phyloP scores from a whole-genome alignment of 2,888 invertebrate species.

The Zootermopsis nevadensis region DNA sequence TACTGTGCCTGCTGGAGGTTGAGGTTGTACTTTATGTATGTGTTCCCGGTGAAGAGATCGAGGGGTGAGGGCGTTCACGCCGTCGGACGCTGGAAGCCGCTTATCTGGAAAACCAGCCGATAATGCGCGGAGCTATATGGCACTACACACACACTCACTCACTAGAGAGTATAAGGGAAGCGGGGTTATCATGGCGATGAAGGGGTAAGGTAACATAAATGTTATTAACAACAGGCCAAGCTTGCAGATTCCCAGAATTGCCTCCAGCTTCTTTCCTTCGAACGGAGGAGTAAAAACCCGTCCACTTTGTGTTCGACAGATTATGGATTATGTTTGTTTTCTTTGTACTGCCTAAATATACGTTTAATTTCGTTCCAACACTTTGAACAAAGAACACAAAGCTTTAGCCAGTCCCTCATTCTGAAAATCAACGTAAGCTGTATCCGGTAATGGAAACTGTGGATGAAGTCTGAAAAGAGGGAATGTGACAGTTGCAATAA shows the following conservation, averaged over 20 bases:
- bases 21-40: neutral
- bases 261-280: neutral
- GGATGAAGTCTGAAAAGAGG: neutral
- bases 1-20: neutral
- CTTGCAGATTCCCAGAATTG: neutral
- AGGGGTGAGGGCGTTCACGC: neutral
- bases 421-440: neutral
- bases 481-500: neutral
- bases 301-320: neutral
- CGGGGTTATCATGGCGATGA: neutral
- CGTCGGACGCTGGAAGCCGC: slow-evolving; percentile 29
- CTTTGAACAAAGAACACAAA: neutral
- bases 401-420: neutral
- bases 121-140: slow-evolving; percentile 2
- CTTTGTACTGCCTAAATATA: neutral
- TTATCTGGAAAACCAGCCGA: slow-evolving; percentile 29
- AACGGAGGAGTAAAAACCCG: neutral
- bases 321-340: slow-evolving; percentile 2
- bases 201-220: neutral
- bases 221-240: neutral
- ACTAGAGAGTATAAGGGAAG: neutral
- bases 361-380: neutral
- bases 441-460: neutral
- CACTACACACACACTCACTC: slow-evolving; percentile 25
- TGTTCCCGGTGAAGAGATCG: neutral